phyloP scores from a whole-genome alignment of 2,888 invertebrate genomes.

The Shargacucullia verbasci region DNA sequence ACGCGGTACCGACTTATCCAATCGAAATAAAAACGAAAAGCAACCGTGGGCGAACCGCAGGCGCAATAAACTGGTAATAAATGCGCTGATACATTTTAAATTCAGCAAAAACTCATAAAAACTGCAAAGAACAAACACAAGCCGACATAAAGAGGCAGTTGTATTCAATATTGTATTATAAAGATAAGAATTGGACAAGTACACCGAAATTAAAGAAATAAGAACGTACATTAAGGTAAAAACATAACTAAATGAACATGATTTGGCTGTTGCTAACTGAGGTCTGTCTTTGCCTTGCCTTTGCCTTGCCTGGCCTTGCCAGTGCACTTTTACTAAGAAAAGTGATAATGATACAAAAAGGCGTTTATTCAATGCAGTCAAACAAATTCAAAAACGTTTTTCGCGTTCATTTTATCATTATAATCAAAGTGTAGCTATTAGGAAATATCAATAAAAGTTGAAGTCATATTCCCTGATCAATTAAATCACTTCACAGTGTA shows the following conservation, averaged over 20 bases:
- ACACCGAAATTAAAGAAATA: constrained; percentile 21
- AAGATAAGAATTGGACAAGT: constrained; percentile 39
- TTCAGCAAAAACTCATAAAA: constrained; percentile 50
- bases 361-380: too few relatives aligned
- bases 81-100: constrained; percentile 45
- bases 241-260: neutral
- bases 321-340: too few relatives aligned
- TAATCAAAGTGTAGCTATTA: too few relatives aligned
- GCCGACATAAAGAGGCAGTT: constrained; percentile 42
- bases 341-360: too few relatives aligned
- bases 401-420: too few relatives aligned
- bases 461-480: too few relatives aligned
- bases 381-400: too few relatives aligned
- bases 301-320: too few relatives aligned
- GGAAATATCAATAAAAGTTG: too few relatives aligned
- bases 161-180: constrained; percentile 39
- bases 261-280: too few relatives aligned
- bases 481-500: too few relatives aligned
- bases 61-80: constrained; percentile 43
- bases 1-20: neutral
- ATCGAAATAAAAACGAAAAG: constrained; percentile 9
- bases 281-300: too few relatives aligned
- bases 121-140: constrained; percentile 48
- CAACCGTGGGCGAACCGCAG: constrained; percentile 12
- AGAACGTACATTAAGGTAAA: constrained; percentile 3